These are phyloP conservation scores for Prorops nasuta DNA, from an alignment of 1,140 invertebrate species.

Conservation along the genomic window DNA sequence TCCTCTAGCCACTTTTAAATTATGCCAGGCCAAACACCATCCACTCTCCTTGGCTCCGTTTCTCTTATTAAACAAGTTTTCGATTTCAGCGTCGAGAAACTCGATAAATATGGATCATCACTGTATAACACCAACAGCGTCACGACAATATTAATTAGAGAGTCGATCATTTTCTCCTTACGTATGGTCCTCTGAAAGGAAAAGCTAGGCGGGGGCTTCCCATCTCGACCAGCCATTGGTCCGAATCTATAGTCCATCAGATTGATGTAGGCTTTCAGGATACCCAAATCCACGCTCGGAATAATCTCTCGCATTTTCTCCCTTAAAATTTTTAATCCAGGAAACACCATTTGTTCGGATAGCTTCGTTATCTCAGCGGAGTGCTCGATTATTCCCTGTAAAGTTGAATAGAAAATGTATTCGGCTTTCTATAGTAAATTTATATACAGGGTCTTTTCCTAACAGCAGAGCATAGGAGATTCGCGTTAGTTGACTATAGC, in stretches of 20 bases:
- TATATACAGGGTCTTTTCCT: no score
- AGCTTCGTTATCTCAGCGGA: conserved; percentile 43
- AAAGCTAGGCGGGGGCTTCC: conserved; percentile 55
- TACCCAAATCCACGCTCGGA: conserved; percentile 58
- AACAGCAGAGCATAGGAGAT: no score
- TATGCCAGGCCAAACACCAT: no score
- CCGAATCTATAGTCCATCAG: conserved; percentile 60
- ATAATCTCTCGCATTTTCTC: conserved; percentile 58
- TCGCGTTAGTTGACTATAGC: no score
- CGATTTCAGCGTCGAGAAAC: no score
- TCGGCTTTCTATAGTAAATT: conserved; percentile 7
- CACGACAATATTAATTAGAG: no score
- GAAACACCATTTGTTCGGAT: conserved; percentile 63
- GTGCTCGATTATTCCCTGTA: conserved; percentile 28
- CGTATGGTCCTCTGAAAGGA: conserved; percentile 57
- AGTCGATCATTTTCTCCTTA: conserved; percentile 36
- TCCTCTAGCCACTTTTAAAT: no score
- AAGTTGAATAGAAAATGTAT: neutral
- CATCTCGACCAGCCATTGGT: conserved; percentile 59
- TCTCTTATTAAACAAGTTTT: no score
- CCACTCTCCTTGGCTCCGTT: no score
- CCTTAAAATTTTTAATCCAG: conserved; percentile 57
- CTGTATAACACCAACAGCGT: neutral
- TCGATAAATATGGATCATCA: neutral
- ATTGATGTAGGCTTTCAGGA: conserved; percentile 61